phyloP scores from a whole-genome alignment of 1,140 invertebrate species.

The Parasteatoda tepidariorum region DNA sequence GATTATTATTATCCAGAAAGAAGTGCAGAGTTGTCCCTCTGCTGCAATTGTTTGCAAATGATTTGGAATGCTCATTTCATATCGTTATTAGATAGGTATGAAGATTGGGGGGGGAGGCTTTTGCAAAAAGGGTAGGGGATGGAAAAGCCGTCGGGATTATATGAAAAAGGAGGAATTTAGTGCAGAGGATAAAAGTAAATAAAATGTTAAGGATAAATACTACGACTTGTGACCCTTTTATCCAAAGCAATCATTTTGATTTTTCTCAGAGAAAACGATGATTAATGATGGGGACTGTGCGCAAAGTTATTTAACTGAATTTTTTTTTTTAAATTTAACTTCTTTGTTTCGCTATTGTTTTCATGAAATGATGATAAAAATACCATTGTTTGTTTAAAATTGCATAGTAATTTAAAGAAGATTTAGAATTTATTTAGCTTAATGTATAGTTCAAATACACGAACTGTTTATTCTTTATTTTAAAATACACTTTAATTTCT shows the following conservation, averaged over 20 bases:
- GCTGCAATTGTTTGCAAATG: conserved; percentile 57
- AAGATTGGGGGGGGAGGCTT: not conserved
- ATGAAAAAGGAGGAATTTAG: not conserved
- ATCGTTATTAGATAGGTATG: conserved; percentile 38
- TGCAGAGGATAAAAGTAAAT: not conserved
- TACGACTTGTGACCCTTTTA: not conserved
- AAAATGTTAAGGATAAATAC: not conserved
- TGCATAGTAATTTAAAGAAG: no score
- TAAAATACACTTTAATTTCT: no score
- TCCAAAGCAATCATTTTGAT: not conserved
- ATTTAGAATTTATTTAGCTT: no score
- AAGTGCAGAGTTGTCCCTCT: not conserved
- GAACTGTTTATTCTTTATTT: no score
- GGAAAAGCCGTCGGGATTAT: not conserved
- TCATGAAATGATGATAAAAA: no score
- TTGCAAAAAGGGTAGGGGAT: not conserved
- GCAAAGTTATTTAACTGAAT: not conserved
- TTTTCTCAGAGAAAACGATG: not conserved
- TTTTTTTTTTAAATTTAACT: no score
- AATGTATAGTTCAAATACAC: no score
- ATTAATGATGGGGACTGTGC: not conserved
- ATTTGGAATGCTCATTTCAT: conserved; percentile 32
- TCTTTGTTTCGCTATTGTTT: no score
- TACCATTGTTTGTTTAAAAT: no score
- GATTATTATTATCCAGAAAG: conserved; percentile 44